A percentile compares a stretch with the other conserved stretches of the same genome.
Evolutionary conservation across 1,140 invertebrate species (phyloP).

Genomic region (Penaeus vannamei): DNA sequence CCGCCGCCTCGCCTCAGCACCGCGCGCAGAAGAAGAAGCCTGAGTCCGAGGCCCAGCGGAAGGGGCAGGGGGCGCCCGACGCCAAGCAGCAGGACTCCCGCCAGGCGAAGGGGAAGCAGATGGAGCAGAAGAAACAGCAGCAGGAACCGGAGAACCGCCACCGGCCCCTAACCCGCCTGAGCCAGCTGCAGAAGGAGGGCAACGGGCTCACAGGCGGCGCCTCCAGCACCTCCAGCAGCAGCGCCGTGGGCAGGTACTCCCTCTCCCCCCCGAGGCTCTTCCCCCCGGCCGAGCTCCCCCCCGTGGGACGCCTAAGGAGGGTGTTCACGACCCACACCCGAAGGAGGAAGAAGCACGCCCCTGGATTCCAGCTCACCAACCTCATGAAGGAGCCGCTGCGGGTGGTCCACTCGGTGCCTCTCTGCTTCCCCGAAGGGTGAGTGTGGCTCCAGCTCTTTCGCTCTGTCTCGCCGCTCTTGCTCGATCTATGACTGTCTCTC

Average conservation of each 20-base stretch:
- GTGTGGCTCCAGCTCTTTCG: background rate
- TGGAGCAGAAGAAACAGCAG: constrained; percentile 18
- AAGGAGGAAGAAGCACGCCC: constrained; percentile 70
- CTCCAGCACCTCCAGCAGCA: background rate
- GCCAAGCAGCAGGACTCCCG: background rate
- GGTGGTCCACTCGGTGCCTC: constrained; percentile 73
- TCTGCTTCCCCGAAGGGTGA: constrained; percentile 71
- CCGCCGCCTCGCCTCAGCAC: constrained; percentile 7
- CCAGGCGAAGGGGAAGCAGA: too few species aligned
- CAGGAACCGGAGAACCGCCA: constrained; percentile 28
- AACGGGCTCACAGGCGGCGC: background rate
- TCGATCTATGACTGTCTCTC: background rate
- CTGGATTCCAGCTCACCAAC: constrained; percentile 70
- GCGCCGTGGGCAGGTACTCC: constrained; percentile 48
- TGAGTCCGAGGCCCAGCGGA: background rate
- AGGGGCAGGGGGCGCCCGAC: background rate
- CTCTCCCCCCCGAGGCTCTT: constrained; percentile 57
- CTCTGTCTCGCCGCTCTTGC: background rate
- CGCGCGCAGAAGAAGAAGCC: background rate
- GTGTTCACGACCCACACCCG: constrained; percentile 72
- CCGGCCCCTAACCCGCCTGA: constrained; percentile 42
- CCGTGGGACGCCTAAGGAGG: constrained; percentile 71
- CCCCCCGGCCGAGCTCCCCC: constrained; percentile 59
- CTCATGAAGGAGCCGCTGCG: constrained; percentile 74
- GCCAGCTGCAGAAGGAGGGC: constrained; percentile 46